Evolutionary conservation across 2,888 invertebrate species (phyloP).

Genomic region (Parnassius smintheus): DNA sequence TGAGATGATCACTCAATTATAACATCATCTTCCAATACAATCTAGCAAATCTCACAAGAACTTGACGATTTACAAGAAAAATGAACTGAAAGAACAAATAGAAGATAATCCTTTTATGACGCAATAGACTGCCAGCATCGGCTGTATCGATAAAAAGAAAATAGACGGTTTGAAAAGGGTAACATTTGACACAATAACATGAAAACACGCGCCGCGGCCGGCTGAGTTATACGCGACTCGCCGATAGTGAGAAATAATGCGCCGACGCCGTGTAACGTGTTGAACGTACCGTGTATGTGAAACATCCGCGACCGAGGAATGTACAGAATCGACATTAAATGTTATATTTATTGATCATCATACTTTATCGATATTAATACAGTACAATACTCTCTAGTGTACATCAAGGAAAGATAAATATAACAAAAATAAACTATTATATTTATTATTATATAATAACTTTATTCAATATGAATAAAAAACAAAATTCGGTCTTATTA

Average conservation of each 20-base stretch:
- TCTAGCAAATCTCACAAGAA: too few relatives aligned
- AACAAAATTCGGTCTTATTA: too few relatives aligned
- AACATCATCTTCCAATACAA: too few relatives aligned
- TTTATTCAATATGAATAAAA: too few relatives aligned
- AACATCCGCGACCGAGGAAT: conserved; percentile 18
- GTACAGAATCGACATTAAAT: conserved; percentile 8
- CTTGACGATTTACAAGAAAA: not conserved
- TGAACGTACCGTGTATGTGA: conserved; percentile 36
- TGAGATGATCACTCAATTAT: too few relatives aligned
- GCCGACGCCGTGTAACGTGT: conserved; percentile 35
- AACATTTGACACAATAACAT: conserved; percentile 34
- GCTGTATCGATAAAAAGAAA: conserved; percentile 17
- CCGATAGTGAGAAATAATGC: conserved; percentile 64
- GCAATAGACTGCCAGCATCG: conserved; percentile 1
- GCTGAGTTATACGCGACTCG: conserved; percentile 53
- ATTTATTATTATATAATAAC: too few relatives aligned
- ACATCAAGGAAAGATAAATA: too few relatives aligned
- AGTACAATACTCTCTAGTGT: too few relatives aligned
- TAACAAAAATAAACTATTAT: too few relatives aligned
- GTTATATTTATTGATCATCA: too few relatives aligned
- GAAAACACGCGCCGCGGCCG: conserved; percentile 30
- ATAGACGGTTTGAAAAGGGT: conserved; percentile 19
- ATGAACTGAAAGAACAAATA: not conserved
- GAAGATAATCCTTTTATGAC: conserved; percentile 8
- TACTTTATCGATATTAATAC: too few relatives aligned